Base-by-base conservation (phyloP, 2,797 vertebrate species). In the Ambastaia sidthimunki region DNA sequence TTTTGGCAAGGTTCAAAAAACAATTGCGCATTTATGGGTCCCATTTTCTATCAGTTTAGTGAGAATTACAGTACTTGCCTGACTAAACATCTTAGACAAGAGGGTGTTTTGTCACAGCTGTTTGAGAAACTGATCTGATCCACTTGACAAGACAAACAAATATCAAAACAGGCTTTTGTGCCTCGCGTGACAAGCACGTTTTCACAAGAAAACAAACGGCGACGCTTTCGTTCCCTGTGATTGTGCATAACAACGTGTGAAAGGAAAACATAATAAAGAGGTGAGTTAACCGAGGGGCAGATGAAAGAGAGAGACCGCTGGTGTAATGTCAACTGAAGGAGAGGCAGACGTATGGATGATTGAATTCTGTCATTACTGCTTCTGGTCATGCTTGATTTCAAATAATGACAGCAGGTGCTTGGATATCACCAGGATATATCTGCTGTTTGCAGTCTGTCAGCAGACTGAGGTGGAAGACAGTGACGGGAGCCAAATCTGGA, bases 241-340 rank as follows among this genome's bases (percentile, higher is more conserved):
- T 72, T 65, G 70, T 74, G 62, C 52, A 57, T 55, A 74, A 78
- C 66, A 66, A 62, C 25, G 25, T 28, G 76, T 68, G 62, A 63
- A 82, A 71, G 76, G 67, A 80, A 70, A 79, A 72, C 52, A 41
- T 48, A 78, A 71, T 78, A 65, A 68, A 79, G 74, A 68, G 78
- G 79, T 54, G 54, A 77, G 81, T 82, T 82, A 83, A 85, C 65
- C 77, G 77, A 25, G 16, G 65, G 60, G 63, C 41, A 47, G 57
- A 69, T 70, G 73, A 80, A 81, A 84, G 78, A 57, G 63, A 71
- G 77, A 77, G 83, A 72, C 74, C 57, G 72, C 74, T 85, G 66
- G 66, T 82, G 86, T 83, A 85, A 83, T 86, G 83, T 86, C 85
- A 84, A 67, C 81, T 82, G 86, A 87, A 86, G 85, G 82, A 87